Base-by-base conservation (phyloP, 2,888 invertebrate species). In the Gari tellinella region DNA sequence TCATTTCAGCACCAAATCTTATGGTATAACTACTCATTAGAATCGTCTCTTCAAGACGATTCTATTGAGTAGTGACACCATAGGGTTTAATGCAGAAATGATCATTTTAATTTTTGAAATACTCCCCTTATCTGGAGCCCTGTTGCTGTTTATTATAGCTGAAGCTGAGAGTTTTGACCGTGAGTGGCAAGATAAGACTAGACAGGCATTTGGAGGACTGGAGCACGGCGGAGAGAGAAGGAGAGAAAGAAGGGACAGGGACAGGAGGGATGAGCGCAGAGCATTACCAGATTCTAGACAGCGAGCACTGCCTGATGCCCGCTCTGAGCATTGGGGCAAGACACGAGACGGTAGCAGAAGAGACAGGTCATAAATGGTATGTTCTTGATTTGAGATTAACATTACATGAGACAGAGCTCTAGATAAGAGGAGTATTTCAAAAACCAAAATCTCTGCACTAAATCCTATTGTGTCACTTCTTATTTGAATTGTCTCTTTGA, bases 101-200 rank as follows among this genome's bases (percentile, higher is more conserved):
- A 8, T 4, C 14, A 17, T n/a, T 43, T 43, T 43, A 43, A 5
- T n/a, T 19, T n/a, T 43, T 17, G 7, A 43, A 43, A 43, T 19
- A 43, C 5, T 17, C 43, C 4, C 19, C 19, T 43, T 43, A 14
- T 19, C n/a, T n/a, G n/a, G n/a, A n/a, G n/a, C n/a, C n/a, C n/a
- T n/a, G n/a, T n/a, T n/a, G n/a, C n/a, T n/a, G n/a, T 38, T 37
- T 38, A 17, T 60, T 38, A n/a, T 67, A 88, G 88, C 72, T 69
- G 84, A 87, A 40, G 85, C 83, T 1, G 72, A 73, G 8, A 46
- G 55, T 1, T 88, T 88, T 80, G 83, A 88, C 31, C 65, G 69
- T 19, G 88, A 88, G 55, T 88, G 84, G 83, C 72, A 80, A 31
- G 83, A 85, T n/a, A 80, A 82, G 51, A 72, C 82, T 3, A 61